Evolutionary conservation across 2,113 vertebrate species (phyloP), one percentile per base, ranked within the genome.

Genomic region (Oreochromis niloticus): DNA sequence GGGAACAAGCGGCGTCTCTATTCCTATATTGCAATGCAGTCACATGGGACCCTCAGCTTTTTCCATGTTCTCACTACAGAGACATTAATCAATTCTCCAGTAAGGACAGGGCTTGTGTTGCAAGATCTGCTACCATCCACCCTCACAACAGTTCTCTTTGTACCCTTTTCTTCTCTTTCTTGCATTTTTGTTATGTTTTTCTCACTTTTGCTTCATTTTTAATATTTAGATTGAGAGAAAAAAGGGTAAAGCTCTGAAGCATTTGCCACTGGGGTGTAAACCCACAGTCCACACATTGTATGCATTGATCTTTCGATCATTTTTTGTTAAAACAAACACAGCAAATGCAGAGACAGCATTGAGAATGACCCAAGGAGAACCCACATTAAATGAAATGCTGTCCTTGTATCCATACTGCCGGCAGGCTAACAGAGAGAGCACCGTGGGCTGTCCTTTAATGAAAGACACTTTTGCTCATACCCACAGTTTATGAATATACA

Each of bases 21-120:
- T 85, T 2, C 5, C 73, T 75, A 14, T 41, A 5, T 71, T 43
- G 61, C 19, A 56, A 36, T 6, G n/a, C n/a, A 81, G 68, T 83
- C 89, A 84, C 84, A 81, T n/a, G 88, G 84, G 89, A 93, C 46
- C 43, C 8, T 57, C 83, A 79, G 68, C 83, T 78, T 79, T 63
- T 71, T 85, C 81, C 39, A 78, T 81, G 43, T 86, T 88, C 88
- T 84, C 4, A 17, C 52, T 52, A 4, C 9, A 24, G 59, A 54
- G 63, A 83, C 92, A 94, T 93, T 81, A 89, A 92, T 94, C 91
- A 91, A 87, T 92, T 86, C 52, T 89, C 87, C 87, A 85, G 82
- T 87, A 92, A 88, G 57, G 27, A 48, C 56, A 52, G 2, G 8
- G 36, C 55, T 80, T 7, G 50, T 71, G 71, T 61, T 16, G 5